These are phyloP conservation scores for Thyatira batis DNA, from an alignment of 2,888 invertebrate species.

Conservation along the genomic window DNA sequence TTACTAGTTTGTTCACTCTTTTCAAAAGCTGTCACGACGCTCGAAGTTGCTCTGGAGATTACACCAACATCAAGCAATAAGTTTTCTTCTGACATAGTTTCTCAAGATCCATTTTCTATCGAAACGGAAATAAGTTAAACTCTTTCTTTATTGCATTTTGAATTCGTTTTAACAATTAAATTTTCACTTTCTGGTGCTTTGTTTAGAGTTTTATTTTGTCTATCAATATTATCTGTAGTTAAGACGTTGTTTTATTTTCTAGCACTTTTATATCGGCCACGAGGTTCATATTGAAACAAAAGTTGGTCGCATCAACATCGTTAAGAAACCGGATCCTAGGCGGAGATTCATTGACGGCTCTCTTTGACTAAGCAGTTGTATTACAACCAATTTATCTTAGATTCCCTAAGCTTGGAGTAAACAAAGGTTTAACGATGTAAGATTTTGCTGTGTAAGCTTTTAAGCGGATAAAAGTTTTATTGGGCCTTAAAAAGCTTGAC, in stretches of 20 bases:
- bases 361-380: slow-evolving; percentile 23
- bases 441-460: neutral
- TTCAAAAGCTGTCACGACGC: slow-evolving; percentile 28
- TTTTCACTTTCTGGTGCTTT: neutral
- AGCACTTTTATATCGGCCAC: slow-evolving; percentile 49
- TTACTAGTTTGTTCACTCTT: slow-evolving; percentile 37
- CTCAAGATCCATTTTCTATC: slow-evolving; percentile 14
- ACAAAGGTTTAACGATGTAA: neutral
- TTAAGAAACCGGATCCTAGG: slow-evolving; percentile 62
- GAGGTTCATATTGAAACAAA: slow-evolving; percentile 59
- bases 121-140: neutral
- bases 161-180: neutral
- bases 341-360: slow-evolving; percentile 60
- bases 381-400: slow-evolving; percentile 25
- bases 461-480: neutral
- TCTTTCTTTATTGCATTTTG: slow-evolving; percentile 2
- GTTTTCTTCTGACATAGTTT: slow-evolving; percentile 3
- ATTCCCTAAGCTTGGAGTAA: slow-evolving; percentile 1
- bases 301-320: slow-evolving; percentile 63
- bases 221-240: slow-evolving; percentile 6
- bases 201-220: slow-evolving; percentile 7
- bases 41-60: slow-evolving; percentile 11
- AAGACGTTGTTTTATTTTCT: slow-evolving; percentile 21
- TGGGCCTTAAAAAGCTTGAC: neutral
- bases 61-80: slow-evolving; percentile 5